phyloP scores from a whole-genome alignment of 1,140 invertebrate species.

The Gonioctena quinquepunctata region DNA sequence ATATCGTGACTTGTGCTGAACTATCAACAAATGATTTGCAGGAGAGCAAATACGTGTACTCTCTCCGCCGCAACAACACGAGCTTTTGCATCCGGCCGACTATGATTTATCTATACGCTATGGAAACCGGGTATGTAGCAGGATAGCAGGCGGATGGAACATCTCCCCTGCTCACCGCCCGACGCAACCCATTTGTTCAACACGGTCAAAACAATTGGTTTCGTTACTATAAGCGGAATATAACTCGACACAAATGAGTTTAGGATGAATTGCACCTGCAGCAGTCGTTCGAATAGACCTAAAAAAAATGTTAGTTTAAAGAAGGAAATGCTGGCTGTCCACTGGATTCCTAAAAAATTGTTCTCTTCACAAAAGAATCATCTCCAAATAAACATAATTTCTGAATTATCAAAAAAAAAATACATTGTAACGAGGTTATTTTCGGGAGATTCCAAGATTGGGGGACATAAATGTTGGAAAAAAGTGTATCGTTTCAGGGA shows the following conservation, averaged over 20 bases:
- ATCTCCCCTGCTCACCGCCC: neutral
- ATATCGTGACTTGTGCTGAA: neutral
- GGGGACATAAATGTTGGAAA: too few relatives aligned
- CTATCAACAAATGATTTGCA: constrained; percentile 1
- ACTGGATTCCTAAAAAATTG: too few relatives aligned
- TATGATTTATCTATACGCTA: constrained; percentile 8
- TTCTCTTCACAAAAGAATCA: too few relatives aligned
- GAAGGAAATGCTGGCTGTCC: too few relatives aligned
- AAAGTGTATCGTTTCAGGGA: too few relatives aligned
- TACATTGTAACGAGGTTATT: too few relatives aligned
- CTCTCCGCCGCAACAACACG: neutral
- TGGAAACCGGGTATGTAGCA: neutral
- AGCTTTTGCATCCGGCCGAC: constrained; percentile 1
- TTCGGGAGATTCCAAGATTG: too few relatives aligned
- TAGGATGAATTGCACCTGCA: neutral
- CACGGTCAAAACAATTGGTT: constrained; percentile 3
- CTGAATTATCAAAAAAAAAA: too few relatives aligned
- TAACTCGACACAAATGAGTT: neutral
- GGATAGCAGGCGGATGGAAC: neutral
- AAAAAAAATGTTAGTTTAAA: too few relatives aligned
- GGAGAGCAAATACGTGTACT: constrained; percentile 3
- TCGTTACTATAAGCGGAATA: constrained; percentile 1
- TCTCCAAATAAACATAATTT: too few relatives aligned
- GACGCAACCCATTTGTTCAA: neutral
- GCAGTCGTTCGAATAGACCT: too few relatives aligned